These are phyloP conservation scores for Pachyuromys duprasi DNA, from an alignment of 2,797 vertebrate species.

Conservation along the genomic window DNA sequence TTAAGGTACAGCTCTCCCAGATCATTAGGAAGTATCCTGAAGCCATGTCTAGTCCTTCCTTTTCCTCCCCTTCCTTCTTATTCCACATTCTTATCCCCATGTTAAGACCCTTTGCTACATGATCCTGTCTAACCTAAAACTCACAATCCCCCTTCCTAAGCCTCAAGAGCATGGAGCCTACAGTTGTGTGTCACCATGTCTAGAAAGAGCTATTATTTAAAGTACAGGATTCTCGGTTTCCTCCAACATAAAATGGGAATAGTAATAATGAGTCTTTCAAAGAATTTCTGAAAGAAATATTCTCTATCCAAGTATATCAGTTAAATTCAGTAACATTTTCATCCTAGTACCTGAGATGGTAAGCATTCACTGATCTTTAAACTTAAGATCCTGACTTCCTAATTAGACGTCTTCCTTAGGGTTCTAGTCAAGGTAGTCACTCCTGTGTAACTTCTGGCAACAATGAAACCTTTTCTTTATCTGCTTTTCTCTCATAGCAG, in stretches of 20 bases:
- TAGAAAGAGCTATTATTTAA: not conserved
- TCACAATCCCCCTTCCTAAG: not conserved
- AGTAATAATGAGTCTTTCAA: not conserved
- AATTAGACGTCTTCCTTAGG: not conserved
- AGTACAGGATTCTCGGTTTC: not conserved
- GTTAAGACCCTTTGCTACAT: not conserved
- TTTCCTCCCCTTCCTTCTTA: not conserved
- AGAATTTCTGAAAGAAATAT: not conserved
- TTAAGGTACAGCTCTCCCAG: not conserved
- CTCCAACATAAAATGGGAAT: not conserved
- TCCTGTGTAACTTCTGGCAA: not conserved
- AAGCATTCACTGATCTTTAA: not conserved
- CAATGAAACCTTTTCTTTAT: not conserved
- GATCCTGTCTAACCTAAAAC: not conserved
- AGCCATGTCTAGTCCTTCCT: not conserved
- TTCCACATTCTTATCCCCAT: not conserved
- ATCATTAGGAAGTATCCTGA: not conserved
- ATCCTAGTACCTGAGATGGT: too few species aligned
- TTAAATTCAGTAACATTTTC: not conserved
- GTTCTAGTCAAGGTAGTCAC: not conserved
- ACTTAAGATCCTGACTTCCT: not conserved
- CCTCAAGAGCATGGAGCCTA: too few species aligned
- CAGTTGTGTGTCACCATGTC: fast-evolving
- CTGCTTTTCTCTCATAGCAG: fast-evolving
- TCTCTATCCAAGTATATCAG: not conserved